Evolutionary conservation across 2,113 vertebrate genomes (phyloP).

Genomic region (Argyrosomus japonicus): DNA sequence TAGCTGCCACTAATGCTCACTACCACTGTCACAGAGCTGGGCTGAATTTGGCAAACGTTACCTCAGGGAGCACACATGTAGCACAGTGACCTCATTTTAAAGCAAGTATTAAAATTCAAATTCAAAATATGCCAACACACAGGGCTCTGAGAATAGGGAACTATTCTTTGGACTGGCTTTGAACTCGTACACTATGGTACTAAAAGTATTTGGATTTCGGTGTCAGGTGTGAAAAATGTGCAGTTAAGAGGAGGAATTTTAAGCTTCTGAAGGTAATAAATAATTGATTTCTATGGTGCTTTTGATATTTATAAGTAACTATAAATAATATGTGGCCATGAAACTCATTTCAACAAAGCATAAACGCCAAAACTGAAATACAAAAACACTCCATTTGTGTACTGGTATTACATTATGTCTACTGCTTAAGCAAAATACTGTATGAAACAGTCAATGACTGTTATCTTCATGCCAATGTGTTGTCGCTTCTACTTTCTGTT

Average conservation of each 20-base stretch:
- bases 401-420: neutral
- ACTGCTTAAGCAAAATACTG: neutral
- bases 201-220: neutral
- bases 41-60: constrained; percentile 30
- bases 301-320: neutral
- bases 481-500: constrained; percentile 23
- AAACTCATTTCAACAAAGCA: neutral
- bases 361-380: neutral
- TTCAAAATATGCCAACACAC: constrained; percentile 12
- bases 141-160: neutral
- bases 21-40: constrained; percentile 29
- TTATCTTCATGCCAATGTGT: neutral
- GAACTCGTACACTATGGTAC: neutral
- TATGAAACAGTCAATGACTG: neutral
- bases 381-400: neutral
- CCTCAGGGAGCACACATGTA: constrained; percentile 37
- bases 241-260: neutral
- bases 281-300: neutral
- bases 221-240: constrained; percentile 23
- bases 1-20: constrained; percentile 12
- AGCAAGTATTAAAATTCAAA: constrained; percentile 26
- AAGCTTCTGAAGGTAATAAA: neutral
- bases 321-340: neutral
- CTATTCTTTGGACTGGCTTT: neutral
- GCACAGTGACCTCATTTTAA: constrained; percentile 43